Conservation (phyloP, 1,140 invertebrate species). For the Danaus plexippus region DNA sequence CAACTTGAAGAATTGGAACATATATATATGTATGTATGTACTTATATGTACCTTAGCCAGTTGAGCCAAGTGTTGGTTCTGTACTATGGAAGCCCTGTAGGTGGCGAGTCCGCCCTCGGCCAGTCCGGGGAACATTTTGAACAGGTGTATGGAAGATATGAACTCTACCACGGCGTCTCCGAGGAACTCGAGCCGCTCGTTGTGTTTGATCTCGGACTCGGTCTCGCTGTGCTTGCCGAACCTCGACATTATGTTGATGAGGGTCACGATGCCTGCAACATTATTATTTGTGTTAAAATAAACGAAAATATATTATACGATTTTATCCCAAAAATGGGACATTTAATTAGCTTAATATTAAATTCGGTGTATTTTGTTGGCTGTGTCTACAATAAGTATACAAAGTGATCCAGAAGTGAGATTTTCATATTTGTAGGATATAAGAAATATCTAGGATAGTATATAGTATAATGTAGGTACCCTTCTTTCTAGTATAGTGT, state of each 20-base stretch:
- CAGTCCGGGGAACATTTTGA: slow-evolving; percentile 96
- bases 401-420: too few relatives aligned
- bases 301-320: slow-evolving; percentile 4
- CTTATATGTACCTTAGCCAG: slow-evolving; percentile 81
- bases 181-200: slow-evolving; percentile 97
- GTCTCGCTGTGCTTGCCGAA: slow-evolving; percentile 92
- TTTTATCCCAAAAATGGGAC: background rate
- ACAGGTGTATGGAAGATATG: slow-evolving; percentile 94
- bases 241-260: slow-evolving; percentile 98
- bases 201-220: slow-evolving; percentile 95
- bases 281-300: background rate
- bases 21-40: background rate
- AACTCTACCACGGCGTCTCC: slow-evolving; percentile 99
- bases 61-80: slow-evolving; percentile 98
- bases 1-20: too few relatives aligned
- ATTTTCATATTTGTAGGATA: too few relatives aligned
- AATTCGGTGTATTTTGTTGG: too few relatives aligned
- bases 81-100: slow-evolving; percentile 95
- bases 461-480: slow-evolving; percentile 45
- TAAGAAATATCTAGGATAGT: too few relatives aligned
- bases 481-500: slow-evolving; percentile 94
- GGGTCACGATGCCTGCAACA: slow-evolving; percentile 88
- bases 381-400: too few relatives aligned
- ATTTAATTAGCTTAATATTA: too few relatives aligned
- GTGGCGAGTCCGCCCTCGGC: slow-evolving; percentile 98